Evolutionary conservation across 2,113 vertebrate genomes (phyloP).

Genomic region (Pomatorhinus ruficollis): DNA sequence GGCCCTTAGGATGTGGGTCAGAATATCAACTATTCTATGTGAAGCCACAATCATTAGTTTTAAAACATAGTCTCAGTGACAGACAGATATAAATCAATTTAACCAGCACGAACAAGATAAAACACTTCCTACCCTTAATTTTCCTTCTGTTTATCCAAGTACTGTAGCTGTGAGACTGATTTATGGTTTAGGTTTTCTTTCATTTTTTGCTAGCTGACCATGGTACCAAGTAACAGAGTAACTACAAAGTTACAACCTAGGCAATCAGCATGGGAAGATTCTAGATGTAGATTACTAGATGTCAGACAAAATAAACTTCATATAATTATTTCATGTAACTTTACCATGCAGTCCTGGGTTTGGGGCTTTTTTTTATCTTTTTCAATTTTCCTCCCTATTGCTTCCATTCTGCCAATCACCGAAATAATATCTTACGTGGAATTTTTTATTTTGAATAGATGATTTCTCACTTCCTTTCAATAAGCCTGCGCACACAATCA

Average conservation of each 20-base stretch:
- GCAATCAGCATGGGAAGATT: not conserved
- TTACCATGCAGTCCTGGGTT: not conserved
- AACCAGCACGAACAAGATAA: not conserved
- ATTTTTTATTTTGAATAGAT: not conserved
- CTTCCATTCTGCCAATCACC: not conserved
- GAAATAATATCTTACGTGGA: not conserved
- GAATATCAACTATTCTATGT: slow-evolving; percentile 51
- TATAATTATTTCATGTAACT: not conserved
- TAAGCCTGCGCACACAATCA: not conserved
- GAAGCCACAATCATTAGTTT: slow-evolving; percentile 46
- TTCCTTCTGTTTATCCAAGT: not conserved
- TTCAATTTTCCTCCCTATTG: not conserved
- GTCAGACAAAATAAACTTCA: not conserved
- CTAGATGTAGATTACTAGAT: not conserved
- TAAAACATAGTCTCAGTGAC: slow-evolving; percentile 26
- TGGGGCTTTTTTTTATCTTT: not conserved
- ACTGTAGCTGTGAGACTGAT: not conserved
- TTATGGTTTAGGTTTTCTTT: not conserved
- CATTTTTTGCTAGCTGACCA: not conserved
- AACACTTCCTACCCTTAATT: not conserved
- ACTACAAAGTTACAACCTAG: not conserved
- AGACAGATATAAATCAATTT: slow-evolving; percentile 50
- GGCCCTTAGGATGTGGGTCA: slow-evolving; percentile 53
- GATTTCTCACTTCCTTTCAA: not conserved
- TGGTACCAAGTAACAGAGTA: not conserved